Base-by-base conservation (phyloP, 1,140 invertebrate genomes). In the Drosophila oshimai region DNA sequence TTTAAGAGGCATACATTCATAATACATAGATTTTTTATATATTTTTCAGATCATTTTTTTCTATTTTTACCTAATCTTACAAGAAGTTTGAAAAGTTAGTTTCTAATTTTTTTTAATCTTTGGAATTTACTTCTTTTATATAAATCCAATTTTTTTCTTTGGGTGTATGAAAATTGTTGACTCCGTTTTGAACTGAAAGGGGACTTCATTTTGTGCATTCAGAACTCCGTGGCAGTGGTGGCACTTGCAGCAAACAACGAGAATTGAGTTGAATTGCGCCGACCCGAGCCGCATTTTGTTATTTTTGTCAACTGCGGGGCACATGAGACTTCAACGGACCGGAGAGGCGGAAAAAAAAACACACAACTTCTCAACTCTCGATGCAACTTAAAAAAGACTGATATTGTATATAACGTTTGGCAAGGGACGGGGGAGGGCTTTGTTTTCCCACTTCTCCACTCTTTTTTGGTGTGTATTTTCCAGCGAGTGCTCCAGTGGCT, bases 281-380 rank as follows among this genome's bases (percentile, higher is more conserved):
- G 51, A 22, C 12, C 55, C 34, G 46, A 31, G 46, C 45, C 31
- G 55, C 31, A 17, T 55, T 65, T 67, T 72, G 65, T 75, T 86
- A 72, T 86, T 87, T 80, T 79, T 84, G 80, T 86, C 80, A 86
- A 83, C 46, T 69, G 61, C 42, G 54, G 58, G 54, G 47, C 74
- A 76, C 71, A 74, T 58, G 74, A 74, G 76, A 81, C 76, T 58
- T 45, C 34, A 39, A 31, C 26, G 28, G 36, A 17, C 22, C 22
- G 20, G 28, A 17, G 42, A n/a, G 4, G 2, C 9, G 1, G 1
- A 61, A 22, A 61, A 39, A 13, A 36, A 29, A 20, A 36, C 10
- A 9, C 26, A 44, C 9, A 84, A 71, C 74, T 78, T 79, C 58
- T 74, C 64, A 50, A 74, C 75, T 75, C 68, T 72, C 64, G 77